phyloP scores from a whole-genome alignment of 2,113 vertebrate species.

The Corvus hawaiiensis region DNA sequence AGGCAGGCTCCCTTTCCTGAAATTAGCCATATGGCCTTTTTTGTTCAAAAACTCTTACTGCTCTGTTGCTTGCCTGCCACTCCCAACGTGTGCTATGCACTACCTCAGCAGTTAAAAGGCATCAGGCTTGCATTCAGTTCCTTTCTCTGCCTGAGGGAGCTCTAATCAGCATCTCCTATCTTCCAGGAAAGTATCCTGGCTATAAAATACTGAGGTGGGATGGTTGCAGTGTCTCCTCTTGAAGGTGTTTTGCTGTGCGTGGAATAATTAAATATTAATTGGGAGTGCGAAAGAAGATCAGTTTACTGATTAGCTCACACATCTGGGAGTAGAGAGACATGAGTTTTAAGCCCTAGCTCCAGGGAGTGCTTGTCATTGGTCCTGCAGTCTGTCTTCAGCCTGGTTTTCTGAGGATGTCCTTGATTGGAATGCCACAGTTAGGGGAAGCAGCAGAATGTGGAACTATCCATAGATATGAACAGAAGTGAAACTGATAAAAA shows the following conservation, averaged over 20 bases:
- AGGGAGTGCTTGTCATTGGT: neutral
- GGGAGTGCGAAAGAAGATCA: neutral
- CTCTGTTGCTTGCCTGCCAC: neutral
- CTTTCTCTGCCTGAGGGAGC: conserved; percentile 48
- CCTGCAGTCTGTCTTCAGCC: neutral
- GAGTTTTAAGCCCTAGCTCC: neutral
- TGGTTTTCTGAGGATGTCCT: neutral
- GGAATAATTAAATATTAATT: conserved; percentile 57
- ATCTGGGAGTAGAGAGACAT: neutral
- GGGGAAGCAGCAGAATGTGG: neutral
- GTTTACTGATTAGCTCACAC: neutral
- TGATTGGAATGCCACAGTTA: neutral
- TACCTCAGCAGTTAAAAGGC: conserved; percentile 44
- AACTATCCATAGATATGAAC: neutral
- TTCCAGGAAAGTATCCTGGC: conserved; percentile 46
- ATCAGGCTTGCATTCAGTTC: neutral
- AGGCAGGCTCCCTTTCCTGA: neutral
- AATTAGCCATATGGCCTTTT: neutral
- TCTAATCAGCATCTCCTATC: conserved; percentile 46
- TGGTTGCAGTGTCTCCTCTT: neutral
- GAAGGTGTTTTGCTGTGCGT: neutral
- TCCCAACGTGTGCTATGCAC: neutral
- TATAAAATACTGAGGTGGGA: conserved; percentile 38
- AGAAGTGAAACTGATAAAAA: conserved; percentile 40
- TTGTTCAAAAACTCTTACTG: neutral